Base-by-base conservation (phyloP, 2,797 vertebrate genomes). In the Hafferia zeledoni region DNA sequence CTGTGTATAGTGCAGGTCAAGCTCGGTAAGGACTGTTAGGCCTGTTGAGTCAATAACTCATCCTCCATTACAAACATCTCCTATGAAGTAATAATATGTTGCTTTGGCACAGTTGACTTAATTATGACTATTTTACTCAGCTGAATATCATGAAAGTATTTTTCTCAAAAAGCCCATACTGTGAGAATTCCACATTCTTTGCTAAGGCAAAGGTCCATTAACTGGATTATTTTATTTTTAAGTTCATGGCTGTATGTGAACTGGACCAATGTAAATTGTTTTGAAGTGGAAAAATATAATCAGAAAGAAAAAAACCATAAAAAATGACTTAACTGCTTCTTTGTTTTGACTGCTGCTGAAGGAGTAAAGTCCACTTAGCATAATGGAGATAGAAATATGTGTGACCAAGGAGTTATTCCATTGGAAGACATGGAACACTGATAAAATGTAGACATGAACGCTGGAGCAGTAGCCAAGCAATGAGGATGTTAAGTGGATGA, bases 401-500 rank as follows among this genome's bases (percentile, higher is more conserved):
- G 75, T 71, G 68, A 27, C 59, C 1, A 1, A 52, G 79, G 35
- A 74, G 57, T 37, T 55, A 35, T 11, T 76, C 50, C 50, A 28
- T 0, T 65, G 47, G 60, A 85, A 91, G 22, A 23, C 30, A 30
- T 0, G 4, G 41, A 68, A 57, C 31, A 33, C 33, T 71, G 69
- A 44, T 59, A 56, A 92, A 59, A 86, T 63, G 55, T 61, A 37
- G 65, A 69, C 0, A 7, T 28, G 70, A 75, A 56, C 60, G 33
- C 67, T 82, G 85, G 24, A 84, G 70, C 67, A 56, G 46, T 35
- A 90, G 44, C 59, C 79, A 69, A 74, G 80, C 85, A 94, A 64
- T 79, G 85, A 93, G 70, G 59, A 95, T 87, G 68, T 83, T 92
- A 87, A 90, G 77, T 83, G 74, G 63, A 74, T 86, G 55, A 86